A percentile compares a stretch with the other conserved stretches of the same genome.
Evolutionary conservation across 2,888 invertebrate genomes (phyloP).

Genomic region (Euphydryas editha): DNA sequence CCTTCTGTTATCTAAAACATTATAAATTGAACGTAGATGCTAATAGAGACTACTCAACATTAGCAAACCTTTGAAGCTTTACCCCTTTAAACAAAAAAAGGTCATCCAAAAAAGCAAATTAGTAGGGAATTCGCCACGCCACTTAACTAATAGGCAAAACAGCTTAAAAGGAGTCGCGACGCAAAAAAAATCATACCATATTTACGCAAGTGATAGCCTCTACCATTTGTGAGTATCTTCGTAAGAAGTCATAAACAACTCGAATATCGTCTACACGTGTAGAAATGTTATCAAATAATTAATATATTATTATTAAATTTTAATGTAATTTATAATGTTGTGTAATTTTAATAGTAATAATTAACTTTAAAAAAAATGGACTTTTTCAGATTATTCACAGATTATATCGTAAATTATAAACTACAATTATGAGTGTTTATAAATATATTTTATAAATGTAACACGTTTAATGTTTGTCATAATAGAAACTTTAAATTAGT

Average conservation of each 20-base stretch:
- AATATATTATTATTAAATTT: background rate
- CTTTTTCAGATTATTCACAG: too few species aligned
- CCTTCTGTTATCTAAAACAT: slow-evolving; percentile 16
- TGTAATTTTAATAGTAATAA: too few species aligned
- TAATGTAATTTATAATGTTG: too few species aligned
- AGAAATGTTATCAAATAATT: too few species aligned
- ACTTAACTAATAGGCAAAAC: slow-evolving; percentile 78
- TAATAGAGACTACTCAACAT: slow-evolving; percentile 22
- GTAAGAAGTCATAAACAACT: background rate
- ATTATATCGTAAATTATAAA: too few species aligned
- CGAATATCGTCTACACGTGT: background rate
- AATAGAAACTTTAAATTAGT: too few species aligned
- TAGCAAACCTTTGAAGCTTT: slow-evolving; percentile 51
- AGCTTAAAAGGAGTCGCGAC: slow-evolving; percentile 75
- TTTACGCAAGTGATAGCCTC: slow-evolving; percentile 57
- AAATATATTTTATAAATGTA: background rate
- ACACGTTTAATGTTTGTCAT: too few species aligned
- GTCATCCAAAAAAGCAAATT: slow-evolving; percentile 68
- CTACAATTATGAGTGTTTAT: too few species aligned
- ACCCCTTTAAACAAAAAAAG: slow-evolving; percentile 66
- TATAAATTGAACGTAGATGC: slow-evolving; percentile 19
- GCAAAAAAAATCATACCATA: slow-evolving; percentile 67
- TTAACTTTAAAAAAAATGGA: too few species aligned
- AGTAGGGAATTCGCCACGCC: slow-evolving; percentile 70
- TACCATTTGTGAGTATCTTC: slow-evolving; percentile 46